phyloP scores from a whole-genome alignment of 2,797 vertebrate species.

The Pogoniulus pusillus region DNA sequence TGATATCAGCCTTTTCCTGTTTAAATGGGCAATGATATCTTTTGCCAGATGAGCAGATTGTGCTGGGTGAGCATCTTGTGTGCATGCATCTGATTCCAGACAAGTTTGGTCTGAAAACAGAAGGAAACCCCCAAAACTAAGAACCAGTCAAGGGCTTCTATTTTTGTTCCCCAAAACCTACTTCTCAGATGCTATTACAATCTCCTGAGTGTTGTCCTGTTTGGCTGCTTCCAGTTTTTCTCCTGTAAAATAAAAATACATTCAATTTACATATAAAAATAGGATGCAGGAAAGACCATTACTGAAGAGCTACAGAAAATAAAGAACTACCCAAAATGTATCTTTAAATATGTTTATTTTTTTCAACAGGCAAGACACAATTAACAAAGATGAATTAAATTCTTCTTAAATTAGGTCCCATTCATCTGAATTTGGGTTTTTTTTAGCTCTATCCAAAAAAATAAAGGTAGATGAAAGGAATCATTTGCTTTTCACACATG shows the following conservation, averaged over 20 bases:
- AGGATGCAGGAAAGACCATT: background rate
- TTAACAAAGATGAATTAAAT: background rate
- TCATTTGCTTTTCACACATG: background rate
- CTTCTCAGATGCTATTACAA: slow-evolving; percentile 66
- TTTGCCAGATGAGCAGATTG: background rate
- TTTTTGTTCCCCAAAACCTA: slow-evolving; percentile 33
- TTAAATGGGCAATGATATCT: background rate
- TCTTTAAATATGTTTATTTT: background rate
- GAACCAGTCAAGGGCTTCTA: background rate
- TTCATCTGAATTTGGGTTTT: background rate
- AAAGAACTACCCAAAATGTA: background rate
- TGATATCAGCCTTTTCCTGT: background rate
- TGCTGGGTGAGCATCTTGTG: background rate
- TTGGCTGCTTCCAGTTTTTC: slow-evolving; percentile 10
- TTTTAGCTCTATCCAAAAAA: background rate
- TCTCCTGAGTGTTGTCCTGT: slow-evolving; percentile 42
- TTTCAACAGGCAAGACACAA: background rate
- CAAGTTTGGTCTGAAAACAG: background rate
- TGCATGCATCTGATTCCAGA: background rate
- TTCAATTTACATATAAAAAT: background rate
- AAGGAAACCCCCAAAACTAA: background rate
- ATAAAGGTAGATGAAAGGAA: background rate
- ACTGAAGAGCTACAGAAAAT: background rate
- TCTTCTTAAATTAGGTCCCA: background rate
- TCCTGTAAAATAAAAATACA: slow-evolving; percentile 48